Evolutionary conservation across 2,113 vertebrate species (phyloP).

Genomic region (Trochalopteron elliotii): DNA sequence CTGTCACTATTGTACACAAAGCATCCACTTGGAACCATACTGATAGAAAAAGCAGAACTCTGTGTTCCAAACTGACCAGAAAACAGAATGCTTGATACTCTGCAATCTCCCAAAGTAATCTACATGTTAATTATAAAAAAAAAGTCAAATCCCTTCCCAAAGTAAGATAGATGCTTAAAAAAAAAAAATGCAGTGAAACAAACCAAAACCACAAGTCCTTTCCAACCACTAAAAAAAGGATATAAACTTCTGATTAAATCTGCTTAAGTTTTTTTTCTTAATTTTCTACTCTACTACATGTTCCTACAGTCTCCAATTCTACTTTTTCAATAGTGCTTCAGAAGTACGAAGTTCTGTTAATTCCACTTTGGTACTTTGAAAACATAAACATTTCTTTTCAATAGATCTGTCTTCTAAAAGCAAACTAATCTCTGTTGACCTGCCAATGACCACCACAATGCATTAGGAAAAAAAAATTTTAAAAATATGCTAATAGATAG

Average conservation of each 20-base stretch:
- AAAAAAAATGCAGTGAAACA: neutral
- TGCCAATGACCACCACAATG: neutral
- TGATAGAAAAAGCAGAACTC: neutral
- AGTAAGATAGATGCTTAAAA: neutral
- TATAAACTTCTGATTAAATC: neutral
- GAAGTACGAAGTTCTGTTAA: neutral
- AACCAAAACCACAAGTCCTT: neutral
- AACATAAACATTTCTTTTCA: neutral
- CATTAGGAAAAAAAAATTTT: neutral
- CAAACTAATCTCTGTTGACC: neutral
- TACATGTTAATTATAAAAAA: neutral
- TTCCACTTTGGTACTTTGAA: neutral
- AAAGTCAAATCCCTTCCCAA: neutral
- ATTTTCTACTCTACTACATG: neutral
- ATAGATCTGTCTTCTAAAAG: neutral
- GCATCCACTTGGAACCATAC: neutral
- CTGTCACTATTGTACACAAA: neutral
- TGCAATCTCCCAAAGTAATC: neutral
- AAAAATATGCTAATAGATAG: neutral
- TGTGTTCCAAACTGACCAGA: neutral
- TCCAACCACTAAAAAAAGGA: neutral
- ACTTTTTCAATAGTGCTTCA: neutral
- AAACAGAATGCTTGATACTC: neutral
- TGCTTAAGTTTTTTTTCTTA: neutral
- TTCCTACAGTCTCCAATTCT: neutral